These are phyloP conservation scores for Tamias sibiricus DNA, from an alignment of 2,113 vertebrate species.

Conservation along the genomic window DNA sequence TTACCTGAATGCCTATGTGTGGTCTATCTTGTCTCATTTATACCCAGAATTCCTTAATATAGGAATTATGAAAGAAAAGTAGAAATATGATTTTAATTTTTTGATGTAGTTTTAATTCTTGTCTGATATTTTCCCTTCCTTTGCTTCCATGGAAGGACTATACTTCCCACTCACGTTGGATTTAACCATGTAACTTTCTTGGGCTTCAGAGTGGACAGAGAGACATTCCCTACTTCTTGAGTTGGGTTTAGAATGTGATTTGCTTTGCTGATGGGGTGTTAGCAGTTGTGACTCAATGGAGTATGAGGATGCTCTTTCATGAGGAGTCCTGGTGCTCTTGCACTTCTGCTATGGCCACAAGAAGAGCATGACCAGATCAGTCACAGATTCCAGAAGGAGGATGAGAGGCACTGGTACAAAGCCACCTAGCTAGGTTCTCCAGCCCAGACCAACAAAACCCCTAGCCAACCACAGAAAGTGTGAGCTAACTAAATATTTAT, in stretches of 20 bases:
- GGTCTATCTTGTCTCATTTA: not conserved
- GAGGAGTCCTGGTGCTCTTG: not conserved
- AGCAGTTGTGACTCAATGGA: not conserved
- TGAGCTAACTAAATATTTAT: constrained; percentile 5
- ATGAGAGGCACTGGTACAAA: not conserved
- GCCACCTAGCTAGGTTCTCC: not conserved
- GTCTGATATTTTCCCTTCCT: not conserved
- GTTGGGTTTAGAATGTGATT: not conserved
- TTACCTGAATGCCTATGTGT: too few species aligned
- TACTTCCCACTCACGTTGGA: not conserved
- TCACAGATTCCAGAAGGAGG: not conserved
- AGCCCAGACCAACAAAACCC: not conserved
- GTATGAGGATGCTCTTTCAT: not conserved
- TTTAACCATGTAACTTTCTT: not conserved
- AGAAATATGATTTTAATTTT: not conserved
- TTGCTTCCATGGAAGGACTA: not conserved
- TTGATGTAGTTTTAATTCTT: not conserved
- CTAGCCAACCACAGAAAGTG: not conserved
- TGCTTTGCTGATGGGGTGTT: not conserved
- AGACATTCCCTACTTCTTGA: not conserved
- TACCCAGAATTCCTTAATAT: not conserved
- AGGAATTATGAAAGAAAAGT: not conserved
- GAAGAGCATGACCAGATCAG: not conserved
- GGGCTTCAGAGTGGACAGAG: not conserved
- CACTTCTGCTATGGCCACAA: not conserved